Evolutionary conservation across 2,113 vertebrate genomes (phyloP).

Genomic region (Salvator merianae): DNA sequence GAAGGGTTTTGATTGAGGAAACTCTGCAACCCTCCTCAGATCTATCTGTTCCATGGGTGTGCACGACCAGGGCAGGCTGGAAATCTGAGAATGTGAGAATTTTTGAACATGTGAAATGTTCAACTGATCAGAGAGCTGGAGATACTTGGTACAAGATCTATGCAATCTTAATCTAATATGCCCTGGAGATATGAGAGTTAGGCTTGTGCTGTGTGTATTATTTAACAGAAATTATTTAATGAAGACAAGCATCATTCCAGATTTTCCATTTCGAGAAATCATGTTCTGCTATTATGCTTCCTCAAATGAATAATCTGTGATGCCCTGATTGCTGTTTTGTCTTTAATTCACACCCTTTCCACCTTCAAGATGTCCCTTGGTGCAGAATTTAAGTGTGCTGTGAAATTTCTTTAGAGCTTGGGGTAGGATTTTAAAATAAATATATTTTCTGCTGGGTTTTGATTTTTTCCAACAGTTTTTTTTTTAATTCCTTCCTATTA

Average conservation of each 20-base stretch:
- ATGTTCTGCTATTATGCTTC: conserved; percentile 28
- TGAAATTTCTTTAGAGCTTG: conserved; percentile 2
- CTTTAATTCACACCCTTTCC: conserved; percentile 46
- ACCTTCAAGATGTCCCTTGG: conserved; percentile 6
- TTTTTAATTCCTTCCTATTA: conserved; percentile 19
- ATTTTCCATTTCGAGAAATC: conserved; percentile 35
- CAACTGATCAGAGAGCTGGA: no score
- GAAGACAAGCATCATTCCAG: conserved; percentile 28
- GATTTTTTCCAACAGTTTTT: conserved; percentile 2
- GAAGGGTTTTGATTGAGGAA: no score
- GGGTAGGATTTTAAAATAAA: conserved; percentile 10
- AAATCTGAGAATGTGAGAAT: no score
- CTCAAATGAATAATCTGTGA: conserved; percentile 44
- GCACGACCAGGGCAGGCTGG: no score
- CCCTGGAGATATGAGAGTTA: no score
- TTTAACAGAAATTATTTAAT: not conserved
- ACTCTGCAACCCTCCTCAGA: no score
- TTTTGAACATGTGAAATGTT: no score
- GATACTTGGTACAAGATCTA: no score
- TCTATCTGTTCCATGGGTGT: no score
- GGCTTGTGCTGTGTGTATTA: not conserved
- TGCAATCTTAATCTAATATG: no score
- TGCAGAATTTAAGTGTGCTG: not conserved
- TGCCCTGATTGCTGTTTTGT: conserved; percentile 10
- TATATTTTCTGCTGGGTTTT: conserved; percentile 33